Percentiles rank a stretch among this genome's conserved stretches.
Conservation (phyloP, 2,888 invertebrate species). For the Antheraea assamensis region DNA sequence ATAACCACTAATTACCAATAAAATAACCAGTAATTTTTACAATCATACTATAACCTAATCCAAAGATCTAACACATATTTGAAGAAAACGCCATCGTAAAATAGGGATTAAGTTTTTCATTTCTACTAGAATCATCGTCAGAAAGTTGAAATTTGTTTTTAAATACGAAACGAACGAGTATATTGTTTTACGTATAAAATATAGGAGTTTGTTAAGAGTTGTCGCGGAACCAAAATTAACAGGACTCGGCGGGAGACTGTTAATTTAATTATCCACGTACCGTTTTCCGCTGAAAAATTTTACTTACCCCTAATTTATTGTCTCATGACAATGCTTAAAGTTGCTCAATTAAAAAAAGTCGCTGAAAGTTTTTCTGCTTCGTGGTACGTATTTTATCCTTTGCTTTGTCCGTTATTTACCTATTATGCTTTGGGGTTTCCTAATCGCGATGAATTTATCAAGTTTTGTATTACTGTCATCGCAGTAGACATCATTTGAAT, state of each 20-base stretch:
- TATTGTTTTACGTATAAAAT: conserved; percentile 15
- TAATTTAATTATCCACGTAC: conserved; percentile 7
- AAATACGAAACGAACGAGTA: neutral
- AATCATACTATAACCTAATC: no score
- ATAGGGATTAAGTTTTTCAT: neutral
- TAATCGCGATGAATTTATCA: neutral
- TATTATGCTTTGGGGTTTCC: neutral
- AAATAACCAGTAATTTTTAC: no score
- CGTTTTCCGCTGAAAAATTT: conserved; percentile 1
- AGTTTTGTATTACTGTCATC: no score
- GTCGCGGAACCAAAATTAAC: conserved; percentile 17
- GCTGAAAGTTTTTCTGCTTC: neutral
- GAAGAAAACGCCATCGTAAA: neutral
- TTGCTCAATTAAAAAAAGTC: conserved; percentile 3
- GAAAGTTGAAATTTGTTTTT: neutral
- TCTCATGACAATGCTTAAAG: conserved; percentile 13
- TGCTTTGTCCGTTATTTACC: neutral
- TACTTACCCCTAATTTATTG: conserved; percentile 11
- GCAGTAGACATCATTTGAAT: no score
- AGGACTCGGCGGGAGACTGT: conserved; percentile 12
- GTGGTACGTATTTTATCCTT: neutral
- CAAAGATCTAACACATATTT: no score
- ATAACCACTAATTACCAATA: no score
- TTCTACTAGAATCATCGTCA: neutral
- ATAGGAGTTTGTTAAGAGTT: conserved; percentile 16